These are phyloP conservation scores for Eupithecia dodoneata DNA, from an alignment of 2,888 invertebrate genomes.

Conservation along the genomic window DNA sequence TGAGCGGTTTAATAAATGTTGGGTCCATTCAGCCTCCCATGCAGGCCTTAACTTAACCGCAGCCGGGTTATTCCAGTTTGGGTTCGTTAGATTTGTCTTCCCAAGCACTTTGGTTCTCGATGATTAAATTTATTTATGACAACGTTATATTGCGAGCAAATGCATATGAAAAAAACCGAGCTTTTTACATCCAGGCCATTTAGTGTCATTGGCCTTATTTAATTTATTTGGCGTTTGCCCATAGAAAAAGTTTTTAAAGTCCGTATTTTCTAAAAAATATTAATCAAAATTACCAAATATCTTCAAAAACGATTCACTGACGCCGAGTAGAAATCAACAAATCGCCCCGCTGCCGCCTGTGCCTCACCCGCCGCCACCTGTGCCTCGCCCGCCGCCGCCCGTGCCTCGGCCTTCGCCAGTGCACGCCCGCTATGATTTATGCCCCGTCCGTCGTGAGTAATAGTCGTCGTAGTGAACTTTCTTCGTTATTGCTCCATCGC, in stretches of 20 bases:
- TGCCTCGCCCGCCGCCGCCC: constrained; percentile 8
- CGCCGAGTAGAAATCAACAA: not conserved
- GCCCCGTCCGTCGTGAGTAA: constrained; percentile 45
- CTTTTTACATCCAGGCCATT: too few species aligned
- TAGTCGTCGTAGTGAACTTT: constrained; percentile 42
- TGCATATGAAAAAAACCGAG: too few species aligned
- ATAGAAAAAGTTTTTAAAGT: too few species aligned
- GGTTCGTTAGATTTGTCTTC: too few species aligned
- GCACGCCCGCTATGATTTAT: constrained; percentile 44
- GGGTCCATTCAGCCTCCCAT: not conserved
- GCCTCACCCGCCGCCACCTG: not conserved
- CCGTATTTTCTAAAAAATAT: too few species aligned
- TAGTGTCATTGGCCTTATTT: too few species aligned
- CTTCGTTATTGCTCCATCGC: constrained; percentile 44
- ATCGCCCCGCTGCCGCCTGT: constrained; percentile 13
- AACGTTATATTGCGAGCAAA: too few species aligned
- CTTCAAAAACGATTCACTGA: not conserved
- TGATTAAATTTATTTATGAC: too few species aligned
- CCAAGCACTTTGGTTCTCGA: too few species aligned
- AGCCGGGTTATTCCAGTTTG: too few species aligned
- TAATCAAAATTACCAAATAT: not conserved
- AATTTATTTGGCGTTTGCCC: too few species aligned
- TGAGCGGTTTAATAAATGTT: not conserved
- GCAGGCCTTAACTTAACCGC: not conserved
- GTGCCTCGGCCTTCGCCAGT: not conserved